Evolutionary conservation across 2,113 vertebrate species (phyloP).

Genomic region (Camelus dromedarius): DNA sequence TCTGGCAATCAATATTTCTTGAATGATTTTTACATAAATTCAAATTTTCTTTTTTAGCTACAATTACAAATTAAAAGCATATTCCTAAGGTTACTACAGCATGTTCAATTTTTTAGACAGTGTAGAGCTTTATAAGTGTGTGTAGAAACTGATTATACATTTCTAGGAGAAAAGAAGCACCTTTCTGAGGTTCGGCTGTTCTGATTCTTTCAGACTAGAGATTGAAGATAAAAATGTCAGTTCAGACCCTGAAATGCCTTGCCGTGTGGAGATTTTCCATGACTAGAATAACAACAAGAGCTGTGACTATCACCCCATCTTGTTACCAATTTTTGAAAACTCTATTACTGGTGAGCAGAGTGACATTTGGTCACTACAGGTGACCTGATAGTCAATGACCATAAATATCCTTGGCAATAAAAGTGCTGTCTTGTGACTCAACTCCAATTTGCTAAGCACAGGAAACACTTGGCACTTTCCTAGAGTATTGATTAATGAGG

Average conservation of each 20-base stretch:
- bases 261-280: background rate
- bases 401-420: slow-evolving; percentile 62
- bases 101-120: background rate
- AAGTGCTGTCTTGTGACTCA: slow-evolving; percentile 67
- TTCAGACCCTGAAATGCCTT: background rate
- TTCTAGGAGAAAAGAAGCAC: background rate
- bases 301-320: background rate
- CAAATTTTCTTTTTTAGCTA: background rate
- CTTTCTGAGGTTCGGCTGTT: background rate
- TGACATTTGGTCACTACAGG: background rate
- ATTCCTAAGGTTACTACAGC: background rate
- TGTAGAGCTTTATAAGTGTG: background rate
- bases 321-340: slow-evolving; percentile 9
- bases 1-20: background rate
- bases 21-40: background rate
- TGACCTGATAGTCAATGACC: background rate
- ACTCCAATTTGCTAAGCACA: slow-evolving; percentile 64
- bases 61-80: background rate
- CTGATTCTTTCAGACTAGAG: background rate
- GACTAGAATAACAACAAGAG: background rate
- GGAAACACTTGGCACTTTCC: slow-evolving; percentile 62
- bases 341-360: background rate
- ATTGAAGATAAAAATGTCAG: background rate
- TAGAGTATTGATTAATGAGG: slow-evolving; percentile 60
- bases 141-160: background rate